Conservation (phyloP, 1,140 invertebrate genomes). For the Zaprionus davidi region DNA sequence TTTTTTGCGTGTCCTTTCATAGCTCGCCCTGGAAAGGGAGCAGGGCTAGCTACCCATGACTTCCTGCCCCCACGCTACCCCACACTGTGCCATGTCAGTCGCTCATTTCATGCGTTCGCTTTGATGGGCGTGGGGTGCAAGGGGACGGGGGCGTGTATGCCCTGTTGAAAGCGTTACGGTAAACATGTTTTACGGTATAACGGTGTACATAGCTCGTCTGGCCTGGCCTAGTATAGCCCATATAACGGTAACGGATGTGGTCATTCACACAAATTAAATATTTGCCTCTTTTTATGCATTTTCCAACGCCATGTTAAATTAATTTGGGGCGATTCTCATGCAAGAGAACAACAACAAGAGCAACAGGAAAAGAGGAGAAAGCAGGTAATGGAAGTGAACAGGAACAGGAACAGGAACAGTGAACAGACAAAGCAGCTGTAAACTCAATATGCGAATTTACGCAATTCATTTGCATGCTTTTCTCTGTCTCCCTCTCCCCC, state of each 20-base stretch:
- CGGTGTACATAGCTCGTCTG: slow-evolving; percentile 19
- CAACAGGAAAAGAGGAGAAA: not conserved
- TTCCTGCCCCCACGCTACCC: not conserved
- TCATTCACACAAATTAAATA: slow-evolving; percentile 79
- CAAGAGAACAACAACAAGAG: slow-evolving; percentile 8
- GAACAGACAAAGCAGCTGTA: slow-evolving; percentile 14
- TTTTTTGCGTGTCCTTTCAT: slow-evolving; percentile 21
- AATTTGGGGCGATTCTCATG: slow-evolving; percentile 55
- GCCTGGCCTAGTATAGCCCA: not conserved
- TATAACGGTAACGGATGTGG: slow-evolving; percentile 54
- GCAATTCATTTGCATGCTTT: slow-evolving; percentile 16
- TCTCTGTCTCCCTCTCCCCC: not conserved
- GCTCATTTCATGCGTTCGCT: slow-evolving; percentile 56
- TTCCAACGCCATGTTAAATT: slow-evolving; percentile 40
- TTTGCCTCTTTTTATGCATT: slow-evolving; percentile 54
- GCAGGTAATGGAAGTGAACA: too few relatives aligned
- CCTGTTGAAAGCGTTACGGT: slow-evolving; percentile 45
- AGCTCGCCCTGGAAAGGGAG: not conserved
- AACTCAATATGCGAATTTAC: slow-evolving; percentile 28
- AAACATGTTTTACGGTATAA: slow-evolving; percentile 46
- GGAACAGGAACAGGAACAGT: not conserved
- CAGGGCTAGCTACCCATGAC: not conserved
- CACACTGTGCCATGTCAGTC: slow-evolving; percentile 43
- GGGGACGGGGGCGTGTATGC: slow-evolving; percentile 17
- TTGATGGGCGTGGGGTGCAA: not conserved